phyloP scores from a whole-genome alignment of 1,140 invertebrate species.

The Zaprionus davidi region DNA sequence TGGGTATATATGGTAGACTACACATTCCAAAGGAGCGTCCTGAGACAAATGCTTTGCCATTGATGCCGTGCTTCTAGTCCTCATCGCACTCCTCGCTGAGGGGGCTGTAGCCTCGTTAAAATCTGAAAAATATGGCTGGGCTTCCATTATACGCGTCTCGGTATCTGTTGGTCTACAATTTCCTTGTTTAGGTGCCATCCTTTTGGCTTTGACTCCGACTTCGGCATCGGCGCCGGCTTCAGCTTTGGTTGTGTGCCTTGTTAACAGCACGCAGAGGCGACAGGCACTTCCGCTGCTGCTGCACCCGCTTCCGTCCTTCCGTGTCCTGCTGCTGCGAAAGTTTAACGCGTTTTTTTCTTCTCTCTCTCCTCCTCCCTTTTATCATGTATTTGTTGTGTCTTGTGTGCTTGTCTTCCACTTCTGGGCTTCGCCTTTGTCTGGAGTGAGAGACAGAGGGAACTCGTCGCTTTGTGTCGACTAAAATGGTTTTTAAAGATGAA shows the following conservation, averaged over 20 bases:
- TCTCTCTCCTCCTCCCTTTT: not conserved
- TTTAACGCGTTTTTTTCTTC: constrained; percentile 39
- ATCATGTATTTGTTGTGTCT: constrained; percentile 44
- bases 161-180: constrained; percentile 75
- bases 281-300: not conserved
- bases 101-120: constrained; percentile 64
- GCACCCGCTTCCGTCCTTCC: constrained; percentile 4
- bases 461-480: constrained; percentile 73
- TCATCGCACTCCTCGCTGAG: constrained; percentile 14
- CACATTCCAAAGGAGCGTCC: constrained; percentile 33
- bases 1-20: not conserved
- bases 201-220: constrained; percentile 24
- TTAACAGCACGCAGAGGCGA: constrained; percentile 3
- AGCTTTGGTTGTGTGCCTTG: constrained; percentile 13
- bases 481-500: constrained; percentile 77
- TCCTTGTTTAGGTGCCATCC: constrained; percentile 47
- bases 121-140: constrained; percentile 77
- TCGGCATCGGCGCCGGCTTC: constrained; percentile 11
- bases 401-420: constrained; percentile 17
- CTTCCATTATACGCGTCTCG: constrained; percentile 63
- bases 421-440: constrained; percentile 21
- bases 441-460: constrained; percentile 39
- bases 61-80: constrained; percentile 46
- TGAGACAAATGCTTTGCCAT: constrained; percentile 66
- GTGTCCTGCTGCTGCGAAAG: constrained; percentile 29